Base-by-base conservation (phyloP, 2,113 vertebrate genomes). In the Apteryx owenii region DNA sequence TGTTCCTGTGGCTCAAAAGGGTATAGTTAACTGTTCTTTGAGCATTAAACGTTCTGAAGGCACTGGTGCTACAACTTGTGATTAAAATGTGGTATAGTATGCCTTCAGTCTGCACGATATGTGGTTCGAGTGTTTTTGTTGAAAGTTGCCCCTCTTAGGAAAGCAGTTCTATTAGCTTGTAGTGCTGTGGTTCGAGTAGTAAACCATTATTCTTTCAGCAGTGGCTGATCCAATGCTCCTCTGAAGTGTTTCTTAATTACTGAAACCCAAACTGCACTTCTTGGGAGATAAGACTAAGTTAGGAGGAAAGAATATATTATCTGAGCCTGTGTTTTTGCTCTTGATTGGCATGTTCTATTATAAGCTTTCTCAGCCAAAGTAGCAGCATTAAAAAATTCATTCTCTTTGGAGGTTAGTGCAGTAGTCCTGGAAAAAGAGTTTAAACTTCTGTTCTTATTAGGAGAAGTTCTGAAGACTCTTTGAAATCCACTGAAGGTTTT, bases 41-140 rank as follows among this genome's bases (percentile, higher is more conserved):
- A 7, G 51, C 64, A 53, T 1, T 51, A 25, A 87, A 10, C 7
- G 2, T 16, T 78, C 11, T 4, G 28, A 72, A 79, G n/a, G 85
- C 48, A 1, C 68, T 85, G 17, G 26, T 31, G 66, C 61, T 40
- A 2, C 69, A 20, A 75, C 44, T 15, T 2, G n/a, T 53, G 36
- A 12, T 58, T 38, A 75, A 64, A 42, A 36, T 8, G 56, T 29
- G 51, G 15, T 29, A 66, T 33, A 8, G 26, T 1, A 61, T 0
- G 0, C 88, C 85, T 17, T 16, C 61, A 10, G 0, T 4, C 76
- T 17, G 10, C 56, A 10, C 12, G 0, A 4, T 3, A 0, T 19
- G 42, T 15, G 92, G n/a, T 82, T 80, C 38, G 75, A 31, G 75
- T 76, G 90, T 46, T 14, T 91, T 71, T 82, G 62, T 31, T 93